Evolutionary conservation across 2,113 vertebrate genomes (phyloP).

Genomic region (Gymnarchus niloticus): DNA sequence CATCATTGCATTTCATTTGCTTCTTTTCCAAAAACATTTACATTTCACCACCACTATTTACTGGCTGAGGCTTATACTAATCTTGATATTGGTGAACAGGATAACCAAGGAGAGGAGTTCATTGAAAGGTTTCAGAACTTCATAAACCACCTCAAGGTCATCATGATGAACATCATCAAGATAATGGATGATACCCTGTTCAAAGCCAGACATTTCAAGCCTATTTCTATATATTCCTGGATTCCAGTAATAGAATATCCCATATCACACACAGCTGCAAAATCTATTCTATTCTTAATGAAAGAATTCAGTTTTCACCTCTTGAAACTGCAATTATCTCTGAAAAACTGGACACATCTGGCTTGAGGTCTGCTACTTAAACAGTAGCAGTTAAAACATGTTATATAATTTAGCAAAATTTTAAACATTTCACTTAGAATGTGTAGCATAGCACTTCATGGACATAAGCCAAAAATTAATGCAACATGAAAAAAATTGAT

Average conservation of each 20-base stretch:
- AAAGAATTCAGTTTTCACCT: background rate
- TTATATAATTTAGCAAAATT: background rate
- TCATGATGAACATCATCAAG: background rate
- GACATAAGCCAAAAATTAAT: background rate
- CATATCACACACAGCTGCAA: background rate
- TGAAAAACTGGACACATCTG: background rate
- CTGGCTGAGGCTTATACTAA: background rate
- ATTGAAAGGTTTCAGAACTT: background rate
- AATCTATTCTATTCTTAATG: background rate
- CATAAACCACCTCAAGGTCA: background rate
- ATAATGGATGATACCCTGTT: background rate
- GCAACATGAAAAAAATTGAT: background rate
- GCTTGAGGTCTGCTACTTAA: background rate
- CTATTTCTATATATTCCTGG: background rate
- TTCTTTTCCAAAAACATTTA: background rate
- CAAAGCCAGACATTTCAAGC: background rate
- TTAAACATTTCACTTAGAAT: background rate
- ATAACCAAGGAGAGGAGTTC: background rate
- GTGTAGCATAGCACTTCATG: background rate
- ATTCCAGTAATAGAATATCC: background rate
- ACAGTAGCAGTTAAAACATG: background rate
- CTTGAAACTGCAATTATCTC: background rate
- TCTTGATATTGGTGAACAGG: background rate
- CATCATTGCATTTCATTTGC: background rate
- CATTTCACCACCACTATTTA: background rate